A percentile compares a stretch with the other conserved stretches of the same genome.
phyloP scores from a whole-genome alignment of 2,113 vertebrate genomes.

The Cephalophus harveyi region DNA sequence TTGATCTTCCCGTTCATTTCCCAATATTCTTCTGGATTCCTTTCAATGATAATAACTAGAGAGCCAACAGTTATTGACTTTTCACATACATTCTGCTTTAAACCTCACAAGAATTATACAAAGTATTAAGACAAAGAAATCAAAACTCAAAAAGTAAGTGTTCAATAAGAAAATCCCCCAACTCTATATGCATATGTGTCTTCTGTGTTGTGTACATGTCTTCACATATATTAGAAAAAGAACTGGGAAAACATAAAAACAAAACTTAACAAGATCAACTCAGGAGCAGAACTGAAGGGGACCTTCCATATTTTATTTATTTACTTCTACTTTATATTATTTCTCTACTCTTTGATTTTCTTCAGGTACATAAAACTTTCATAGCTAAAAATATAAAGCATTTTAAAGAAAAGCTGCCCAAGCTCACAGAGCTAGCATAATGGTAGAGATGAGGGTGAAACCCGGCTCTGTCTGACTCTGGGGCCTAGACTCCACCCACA shows the following conservation, averaged over 20 bases:
- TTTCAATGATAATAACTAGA: slow-evolving; percentile 11
- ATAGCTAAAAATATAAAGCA: slow-evolving; percentile 8
- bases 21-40: slow-evolving; percentile 12
- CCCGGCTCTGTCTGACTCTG: neutral
- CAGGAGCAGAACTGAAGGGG: neutral
- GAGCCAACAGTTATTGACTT: neutral
- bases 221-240: neutral
- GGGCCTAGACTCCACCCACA: neutral
- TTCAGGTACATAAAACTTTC: slow-evolving; percentile 26
- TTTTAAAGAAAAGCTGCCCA: neutral
- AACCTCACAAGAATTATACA: neutral
- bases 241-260: neutral
- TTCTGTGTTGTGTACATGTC: neutral
- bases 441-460: neutral
- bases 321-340: neutral
- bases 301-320: neutral
- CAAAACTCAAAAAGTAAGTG: slow-evolving; percentile 34
- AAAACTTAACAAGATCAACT: neutral
- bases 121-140: slow-evolving; percentile 26
- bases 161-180: neutral
- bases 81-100: slow-evolving; percentile 30
- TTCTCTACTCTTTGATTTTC: slow-evolving; percentile 24
- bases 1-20: neutral
- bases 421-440: neutral
- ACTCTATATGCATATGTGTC: neutral